Conservation (phyloP, 2,797 vertebrate species). For the Enteromius anoplus region DNA sequence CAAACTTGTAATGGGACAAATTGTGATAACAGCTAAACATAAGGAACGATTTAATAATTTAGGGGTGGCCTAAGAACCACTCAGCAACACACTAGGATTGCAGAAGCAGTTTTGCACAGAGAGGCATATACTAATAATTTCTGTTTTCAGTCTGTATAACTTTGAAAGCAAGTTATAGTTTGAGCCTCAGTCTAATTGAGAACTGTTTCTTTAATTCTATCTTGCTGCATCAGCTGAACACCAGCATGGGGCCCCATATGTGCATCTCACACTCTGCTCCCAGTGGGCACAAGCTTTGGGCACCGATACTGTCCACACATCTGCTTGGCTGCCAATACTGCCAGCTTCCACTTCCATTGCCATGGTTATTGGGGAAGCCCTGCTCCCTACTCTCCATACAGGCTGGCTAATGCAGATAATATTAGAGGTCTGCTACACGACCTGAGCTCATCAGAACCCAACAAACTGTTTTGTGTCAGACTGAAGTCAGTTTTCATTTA, state of each 20-base stretch:
- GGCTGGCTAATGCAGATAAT: constrained; percentile 2
- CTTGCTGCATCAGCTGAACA: constrained; percentile 48
- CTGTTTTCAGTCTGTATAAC: no score
- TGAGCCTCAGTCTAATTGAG: constrained; percentile 26
- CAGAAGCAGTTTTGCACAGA: not conserved
- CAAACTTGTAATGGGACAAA: not conserved
- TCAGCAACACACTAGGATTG: not conserved
- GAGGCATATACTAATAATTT: not conserved
- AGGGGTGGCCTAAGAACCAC: not conserved
- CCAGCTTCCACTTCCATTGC: constrained; percentile 61
- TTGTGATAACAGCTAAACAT: not conserved
- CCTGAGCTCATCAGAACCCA: not conserved
- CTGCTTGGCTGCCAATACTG: constrained; percentile 71
- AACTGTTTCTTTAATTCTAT: constrained; percentile 11
- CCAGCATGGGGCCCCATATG: constrained; percentile 76
- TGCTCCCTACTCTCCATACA: constrained; percentile 32
- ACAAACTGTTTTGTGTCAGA: not conserved
- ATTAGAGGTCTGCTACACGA: not conserved
- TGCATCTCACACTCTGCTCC: constrained; percentile 75
- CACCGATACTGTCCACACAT: constrained; percentile 74
- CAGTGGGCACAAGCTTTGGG: constrained; percentile 69
- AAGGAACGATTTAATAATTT: not conserved
- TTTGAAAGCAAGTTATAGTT: not conserved
- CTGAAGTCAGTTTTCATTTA: not conserved
- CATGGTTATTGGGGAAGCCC: constrained; percentile 60